These are phyloP conservation scores for Drosophila colorata DNA, from an alignment of 2,888 invertebrate genomes.

Conservation along the genomic window DNA sequence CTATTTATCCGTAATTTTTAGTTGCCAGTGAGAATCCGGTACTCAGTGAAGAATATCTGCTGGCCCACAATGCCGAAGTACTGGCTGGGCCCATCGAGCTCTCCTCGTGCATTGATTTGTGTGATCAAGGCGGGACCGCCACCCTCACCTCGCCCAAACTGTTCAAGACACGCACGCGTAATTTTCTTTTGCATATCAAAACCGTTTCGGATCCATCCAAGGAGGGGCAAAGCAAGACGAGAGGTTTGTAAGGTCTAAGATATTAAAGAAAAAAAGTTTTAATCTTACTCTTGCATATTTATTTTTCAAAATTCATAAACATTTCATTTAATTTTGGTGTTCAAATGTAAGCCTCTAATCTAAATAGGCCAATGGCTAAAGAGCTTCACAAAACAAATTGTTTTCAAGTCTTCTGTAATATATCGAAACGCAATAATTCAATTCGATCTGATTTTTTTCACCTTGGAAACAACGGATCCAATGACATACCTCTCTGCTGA, in stretches of 20 bases:
- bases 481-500: no score
- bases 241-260: constrained; percentile 74
- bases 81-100: constrained; percentile 95
- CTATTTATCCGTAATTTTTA: constrained; percentile 34
- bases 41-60: constrained; percentile 91
- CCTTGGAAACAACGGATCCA: no score
- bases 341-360: no score
- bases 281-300: constrained; percentile 8
- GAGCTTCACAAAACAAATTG: background rate
- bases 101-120: constrained; percentile 92
- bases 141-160: constrained; percentile 95
- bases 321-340: background rate
- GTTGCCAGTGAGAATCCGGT: constrained; percentile 90
- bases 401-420: background rate
- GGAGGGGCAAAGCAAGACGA: constrained; percentile 86
- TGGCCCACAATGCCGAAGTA: constrained; percentile 95
- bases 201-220: constrained; percentile 88
- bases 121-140: constrained; percentile 93
- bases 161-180: constrained; percentile 91
- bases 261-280: background rate
- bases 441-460: no score
- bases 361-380: background rate
- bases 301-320: background rate
- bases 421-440: no score
- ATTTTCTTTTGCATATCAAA: constrained; percentile 93